Percentiles rank a stretch among this genome's conserved stretches.
These are phyloP conservation scores for Eretmocerus hayati DNA, from an alignment of 2,888 invertebrate species.

Conservation along the genomic window DNA sequence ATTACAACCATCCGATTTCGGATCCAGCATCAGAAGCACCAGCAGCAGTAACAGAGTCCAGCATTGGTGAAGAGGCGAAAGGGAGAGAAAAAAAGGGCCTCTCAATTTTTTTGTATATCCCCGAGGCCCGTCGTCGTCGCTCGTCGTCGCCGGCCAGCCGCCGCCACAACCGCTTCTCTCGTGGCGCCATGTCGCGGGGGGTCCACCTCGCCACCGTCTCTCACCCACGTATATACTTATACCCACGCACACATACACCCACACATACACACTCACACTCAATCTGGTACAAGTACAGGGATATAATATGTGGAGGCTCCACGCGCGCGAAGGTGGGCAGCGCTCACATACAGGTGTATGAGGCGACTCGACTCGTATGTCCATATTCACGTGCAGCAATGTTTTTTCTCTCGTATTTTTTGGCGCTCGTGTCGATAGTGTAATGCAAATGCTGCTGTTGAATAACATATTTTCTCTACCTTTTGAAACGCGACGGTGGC, in stretches of 20 bases:
- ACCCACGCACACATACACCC: slow-evolving; percentile 11
- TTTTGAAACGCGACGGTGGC: too few species aligned
- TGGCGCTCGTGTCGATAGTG: too few species aligned
- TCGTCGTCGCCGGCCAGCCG: slow-evolving; percentile 6
- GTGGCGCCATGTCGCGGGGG: slow-evolving; percentile 48
- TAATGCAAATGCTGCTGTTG: too few species aligned
- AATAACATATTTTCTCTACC: too few species aligned
- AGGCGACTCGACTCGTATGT: too few species aligned
- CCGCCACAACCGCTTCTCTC: too few species aligned
- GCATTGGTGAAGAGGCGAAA: not conserved
- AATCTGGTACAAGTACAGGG: too few species aligned
- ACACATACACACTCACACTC: slow-evolving; percentile 28
- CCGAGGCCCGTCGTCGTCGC: slow-evolving; percentile 20
- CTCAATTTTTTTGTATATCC: slow-evolving; percentile 18
- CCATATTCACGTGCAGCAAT: too few species aligned
- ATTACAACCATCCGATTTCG: slow-evolving; percentile 15
- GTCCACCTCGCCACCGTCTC: slow-evolving; percentile 26
- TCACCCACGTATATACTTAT: not conserved
- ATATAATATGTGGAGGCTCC: too few species aligned
- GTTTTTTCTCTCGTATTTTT: too few species aligned
- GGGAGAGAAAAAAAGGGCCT: slow-evolving; percentile 1
- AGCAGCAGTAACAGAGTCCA: slow-evolving; percentile 3
- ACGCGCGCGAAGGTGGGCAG: too few species aligned
- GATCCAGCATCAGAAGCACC: slow-evolving; percentile 5
- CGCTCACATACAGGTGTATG: too few species aligned